These are phyloP conservation scores for Dicaeum eximium DNA, from an alignment of 2,113 vertebrate species.

Conservation along the genomic window DNA sequence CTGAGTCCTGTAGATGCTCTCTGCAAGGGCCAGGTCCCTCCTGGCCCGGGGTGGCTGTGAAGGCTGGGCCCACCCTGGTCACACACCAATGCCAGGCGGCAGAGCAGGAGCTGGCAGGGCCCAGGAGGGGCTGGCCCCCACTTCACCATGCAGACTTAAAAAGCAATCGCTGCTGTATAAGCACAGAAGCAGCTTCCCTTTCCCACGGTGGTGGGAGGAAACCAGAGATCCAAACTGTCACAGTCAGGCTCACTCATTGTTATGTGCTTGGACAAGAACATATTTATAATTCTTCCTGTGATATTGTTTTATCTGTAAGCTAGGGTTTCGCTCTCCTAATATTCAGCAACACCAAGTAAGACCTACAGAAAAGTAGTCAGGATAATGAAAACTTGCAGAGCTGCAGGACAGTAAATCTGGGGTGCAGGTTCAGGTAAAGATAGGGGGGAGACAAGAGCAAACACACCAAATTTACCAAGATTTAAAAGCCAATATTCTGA, in stretches of 20 bases:
- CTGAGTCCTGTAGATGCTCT: neutral
- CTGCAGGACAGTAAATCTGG: neutral
- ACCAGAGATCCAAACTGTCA: neutral
- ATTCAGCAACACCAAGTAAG: neutral
- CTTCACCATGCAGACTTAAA: neutral
- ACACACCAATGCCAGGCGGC: rapidly evolving
- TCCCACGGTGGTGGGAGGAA: slow-evolving; percentile 39
- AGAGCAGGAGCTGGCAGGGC: neutral
- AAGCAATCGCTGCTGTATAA: neutral
- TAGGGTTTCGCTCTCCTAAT: neutral
- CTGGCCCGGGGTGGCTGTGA: rapidly evolving
- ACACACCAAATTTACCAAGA: neutral
- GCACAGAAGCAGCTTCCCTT: slow-evolving; percentile 27
- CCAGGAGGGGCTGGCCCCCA: rapidly evolving
- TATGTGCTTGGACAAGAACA: neutral
- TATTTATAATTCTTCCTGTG: neutral
- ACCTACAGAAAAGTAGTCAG: neutral
- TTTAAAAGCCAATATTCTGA: neutral
- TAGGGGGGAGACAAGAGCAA: neutral
- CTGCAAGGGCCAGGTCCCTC: neutral
- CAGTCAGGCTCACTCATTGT: neutral
- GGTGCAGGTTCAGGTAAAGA: neutral
- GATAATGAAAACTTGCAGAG: neutral
- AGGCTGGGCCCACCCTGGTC: rapidly evolving
- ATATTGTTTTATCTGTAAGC: neutral